A percentile compares a stretch with the other conserved stretches of the same genome.
Conservation (phyloP, 2,797 vertebrate genomes). For the Macropodus opercularis region DNA sequence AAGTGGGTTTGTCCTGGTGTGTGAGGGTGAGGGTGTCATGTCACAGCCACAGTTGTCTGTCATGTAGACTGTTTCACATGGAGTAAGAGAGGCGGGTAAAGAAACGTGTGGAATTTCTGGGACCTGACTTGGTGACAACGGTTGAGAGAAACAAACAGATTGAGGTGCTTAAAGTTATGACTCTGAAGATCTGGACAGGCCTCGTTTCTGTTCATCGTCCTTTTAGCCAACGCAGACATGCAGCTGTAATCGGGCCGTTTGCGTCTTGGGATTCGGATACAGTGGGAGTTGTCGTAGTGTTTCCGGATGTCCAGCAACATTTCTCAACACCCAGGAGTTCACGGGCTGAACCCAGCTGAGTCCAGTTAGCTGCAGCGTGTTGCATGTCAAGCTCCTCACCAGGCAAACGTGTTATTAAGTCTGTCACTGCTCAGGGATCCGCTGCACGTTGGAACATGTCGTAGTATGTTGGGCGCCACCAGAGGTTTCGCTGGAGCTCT, state of each 20-base stretch:
- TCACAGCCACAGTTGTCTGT: too few relatives aligned
- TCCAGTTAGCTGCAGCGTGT: constrained; percentile 43
- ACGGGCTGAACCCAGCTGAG: constrained; percentile 35
- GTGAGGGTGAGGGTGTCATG: constrained; percentile 53
- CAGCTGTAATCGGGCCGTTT: too few relatives aligned
- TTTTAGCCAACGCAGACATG: too few relatives aligned
- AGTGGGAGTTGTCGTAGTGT: too few relatives aligned
- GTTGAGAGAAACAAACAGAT: neutral
- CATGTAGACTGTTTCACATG: constrained; percentile 1
- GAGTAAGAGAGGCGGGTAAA: constrained; percentile 4
- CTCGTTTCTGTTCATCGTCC: too few relatives aligned
- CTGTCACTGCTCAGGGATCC: constrained; percentile 9
- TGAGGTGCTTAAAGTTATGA: too few relatives aligned
- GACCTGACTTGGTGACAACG: neutral
- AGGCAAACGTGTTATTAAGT: constrained; percentile 59
- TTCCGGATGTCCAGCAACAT: too few relatives aligned
- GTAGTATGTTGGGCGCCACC: constrained; percentile 28
- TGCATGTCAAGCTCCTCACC: constrained; percentile 24
- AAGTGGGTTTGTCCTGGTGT: too few relatives aligned
- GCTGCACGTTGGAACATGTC: constrained; percentile 55
- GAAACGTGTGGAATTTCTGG: neutral
- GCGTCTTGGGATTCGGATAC: too few relatives aligned
- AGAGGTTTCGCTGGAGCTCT: constrained; percentile 26
- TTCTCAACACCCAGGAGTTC: constrained; percentile 29
- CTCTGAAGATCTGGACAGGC: too few relatives aligned